Evolutionary conservation across 2,797 vertebrate species (phyloP).

Genomic region (Heteromormyrus szaboi): DNA sequence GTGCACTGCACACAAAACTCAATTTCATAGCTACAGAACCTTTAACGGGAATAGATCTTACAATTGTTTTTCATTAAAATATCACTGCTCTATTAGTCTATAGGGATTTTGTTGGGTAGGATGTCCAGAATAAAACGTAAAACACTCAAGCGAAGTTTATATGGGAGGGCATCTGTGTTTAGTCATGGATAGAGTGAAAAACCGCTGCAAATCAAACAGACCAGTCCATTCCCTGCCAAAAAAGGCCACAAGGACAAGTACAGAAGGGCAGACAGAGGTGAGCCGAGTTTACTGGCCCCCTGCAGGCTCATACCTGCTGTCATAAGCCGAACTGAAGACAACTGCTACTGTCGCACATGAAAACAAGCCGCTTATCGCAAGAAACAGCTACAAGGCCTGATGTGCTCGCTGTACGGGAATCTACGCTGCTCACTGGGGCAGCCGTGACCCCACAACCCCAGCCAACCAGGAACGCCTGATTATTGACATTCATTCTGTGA

Average conservation of each 20-base stretch:
- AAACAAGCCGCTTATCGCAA: neutral
- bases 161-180: slow-evolving; percentile 35
- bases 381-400: neutral
- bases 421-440: neutral
- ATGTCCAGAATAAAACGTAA: neutral
- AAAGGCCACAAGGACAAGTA: slow-evolving; percentile 11
- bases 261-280: neutral
- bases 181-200: slow-evolving; percentile 44
- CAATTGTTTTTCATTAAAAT: neutral
- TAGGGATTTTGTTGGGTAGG: neutral
- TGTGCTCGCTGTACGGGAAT: neutral
- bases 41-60: neutral
- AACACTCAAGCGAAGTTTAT: neutral
- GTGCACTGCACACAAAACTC: neutral
- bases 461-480: neutral
- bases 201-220: slow-evolving; percentile 40
- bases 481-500: neutral
- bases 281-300: neutral
- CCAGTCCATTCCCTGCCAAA: slow-evolving; percentile 24
- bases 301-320: neutral
- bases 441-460: neutral
- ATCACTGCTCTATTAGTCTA: neutral
- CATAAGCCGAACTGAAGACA: neutral
- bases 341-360: neutral
- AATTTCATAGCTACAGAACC: neutral